phyloP scores from a whole-genome alignment of 2,888 invertebrate genomes.

The Odontocolon sp. region DNA sequence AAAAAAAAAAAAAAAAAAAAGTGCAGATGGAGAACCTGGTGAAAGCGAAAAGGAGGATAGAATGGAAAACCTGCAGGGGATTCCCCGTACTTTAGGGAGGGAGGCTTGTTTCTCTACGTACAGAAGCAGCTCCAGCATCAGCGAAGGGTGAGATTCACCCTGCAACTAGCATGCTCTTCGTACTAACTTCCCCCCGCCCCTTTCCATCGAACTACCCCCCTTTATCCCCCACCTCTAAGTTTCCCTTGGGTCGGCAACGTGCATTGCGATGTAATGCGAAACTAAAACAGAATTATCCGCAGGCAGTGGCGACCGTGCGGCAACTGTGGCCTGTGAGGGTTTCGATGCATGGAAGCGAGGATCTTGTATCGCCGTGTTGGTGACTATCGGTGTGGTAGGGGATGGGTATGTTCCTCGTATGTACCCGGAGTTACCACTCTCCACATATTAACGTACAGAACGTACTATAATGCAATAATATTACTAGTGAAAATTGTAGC shows the following conservation, averaged over 20 bases:
- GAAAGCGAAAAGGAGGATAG: constrained; percentile 16
- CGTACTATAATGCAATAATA: constrained; percentile 31
- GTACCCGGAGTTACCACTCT: too few species aligned
- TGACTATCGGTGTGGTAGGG: too few species aligned
- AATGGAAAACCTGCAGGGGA: constrained; percentile 45
- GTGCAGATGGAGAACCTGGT: constrained; percentile 9
- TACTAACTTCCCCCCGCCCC: constrained; percentile 26
- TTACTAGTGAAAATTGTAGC: constrained; percentile 30
- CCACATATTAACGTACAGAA: too few species aligned
- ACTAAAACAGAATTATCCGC: constrained; percentile 78
- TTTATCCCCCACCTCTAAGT: too few species aligned
- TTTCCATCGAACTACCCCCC: constrained; percentile 21
- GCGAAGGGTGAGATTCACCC: constrained; percentile 41
- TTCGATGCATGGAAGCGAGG: constrained; percentile 1
- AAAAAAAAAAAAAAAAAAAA: constrained; percentile 52
- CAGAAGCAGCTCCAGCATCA: constrained; percentile 29
- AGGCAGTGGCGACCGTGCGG: constrained; percentile 52
- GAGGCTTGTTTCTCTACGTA: constrained; percentile 45
- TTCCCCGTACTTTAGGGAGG: constrained; percentile 25
- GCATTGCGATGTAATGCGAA: constrained; percentile 77
- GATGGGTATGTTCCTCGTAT: too few species aligned
- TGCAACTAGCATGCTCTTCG: constrained; percentile 14
- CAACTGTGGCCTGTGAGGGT: constrained; percentile 45
- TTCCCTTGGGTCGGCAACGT: constrained; percentile 61
- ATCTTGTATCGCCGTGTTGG: neutral